These are phyloP conservation scores for Pseudorectes ferrugineus DNA, from an alignment of 2,113 vertebrate species.

Conservation along the genomic window DNA sequence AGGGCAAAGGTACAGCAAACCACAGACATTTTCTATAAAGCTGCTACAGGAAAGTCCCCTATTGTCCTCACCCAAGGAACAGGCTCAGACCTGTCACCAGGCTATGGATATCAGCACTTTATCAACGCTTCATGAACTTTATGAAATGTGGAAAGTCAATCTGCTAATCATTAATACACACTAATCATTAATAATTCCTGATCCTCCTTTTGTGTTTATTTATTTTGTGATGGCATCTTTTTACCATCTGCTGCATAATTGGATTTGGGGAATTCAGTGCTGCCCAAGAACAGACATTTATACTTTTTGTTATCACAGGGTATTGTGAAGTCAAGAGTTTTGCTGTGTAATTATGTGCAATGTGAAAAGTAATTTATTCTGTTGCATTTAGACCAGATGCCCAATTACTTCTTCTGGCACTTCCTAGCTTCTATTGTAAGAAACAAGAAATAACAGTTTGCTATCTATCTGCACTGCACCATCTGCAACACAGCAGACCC, in stretches of 20 bases:
- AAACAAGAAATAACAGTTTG: neutral
- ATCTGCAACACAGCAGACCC: neutral
- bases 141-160: neutral
- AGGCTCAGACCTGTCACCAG: neutral
- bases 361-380: constrained; percentile 14
- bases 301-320: neutral
- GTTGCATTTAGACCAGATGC: neutral
- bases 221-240: neutral
- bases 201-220: neutral
- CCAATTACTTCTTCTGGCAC: neutral
- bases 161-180: neutral
- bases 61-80: neutral
- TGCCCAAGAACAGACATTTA: neutral
- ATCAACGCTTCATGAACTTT: neutral
- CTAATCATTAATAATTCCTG: neutral
- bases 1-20: neutral
- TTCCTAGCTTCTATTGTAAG: neutral
- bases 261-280: neutral
- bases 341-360: neutral
- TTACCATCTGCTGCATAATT: neutral
- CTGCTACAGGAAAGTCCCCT: neutral
- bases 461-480: neutral
- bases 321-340: constrained; percentile 4
- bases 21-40: neutral
- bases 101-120: neutral